phyloP scores from a whole-genome alignment of 2,888 invertebrate genomes.

The Hemaris fuciformis region DNA sequence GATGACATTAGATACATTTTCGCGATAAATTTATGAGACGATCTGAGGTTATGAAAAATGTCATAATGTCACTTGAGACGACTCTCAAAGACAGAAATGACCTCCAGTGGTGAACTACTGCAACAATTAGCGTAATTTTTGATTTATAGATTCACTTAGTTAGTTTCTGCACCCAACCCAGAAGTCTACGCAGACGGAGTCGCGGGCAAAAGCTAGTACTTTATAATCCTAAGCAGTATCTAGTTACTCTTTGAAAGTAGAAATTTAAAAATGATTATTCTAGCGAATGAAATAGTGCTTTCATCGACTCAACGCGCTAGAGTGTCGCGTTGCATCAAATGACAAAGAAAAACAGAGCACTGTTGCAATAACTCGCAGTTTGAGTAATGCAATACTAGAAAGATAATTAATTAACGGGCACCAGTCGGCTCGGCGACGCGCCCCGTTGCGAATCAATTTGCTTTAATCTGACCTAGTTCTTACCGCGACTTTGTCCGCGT shows the following conservation, averaged over 20 bases:
- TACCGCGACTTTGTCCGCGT: constrained; percentile 3
- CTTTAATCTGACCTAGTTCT: constrained; percentile 5
- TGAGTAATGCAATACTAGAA: neutral
- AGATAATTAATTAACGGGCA: constrained; percentile 1
- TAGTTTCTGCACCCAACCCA: too few relatives aligned
- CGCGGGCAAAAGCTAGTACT: too few relatives aligned
- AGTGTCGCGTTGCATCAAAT: neutral
- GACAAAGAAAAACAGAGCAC: neutral
- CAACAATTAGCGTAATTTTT: too few relatives aligned
- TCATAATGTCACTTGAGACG: too few relatives aligned
- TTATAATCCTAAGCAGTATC: too few relatives aligned
- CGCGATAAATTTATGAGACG: too few relatives aligned
- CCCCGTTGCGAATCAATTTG: constrained; percentile 4
- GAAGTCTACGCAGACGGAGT: too few relatives aligned
- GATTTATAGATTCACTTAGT: too few relatives aligned
- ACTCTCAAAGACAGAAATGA: too few relatives aligned
- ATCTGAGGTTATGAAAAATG: too few relatives aligned
- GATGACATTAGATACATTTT: too few relatives aligned
- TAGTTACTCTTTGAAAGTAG: neutral
- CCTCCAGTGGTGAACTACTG: too few relatives aligned
- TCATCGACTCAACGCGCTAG: neutral
- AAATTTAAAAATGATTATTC: neutral
- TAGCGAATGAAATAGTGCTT: neutral
- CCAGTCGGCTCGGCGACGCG: neutral
- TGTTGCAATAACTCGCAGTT: neutral